phyloP scores from a whole-genome alignment of 2,113 vertebrate species.

The Orycteropus afer region DNA sequence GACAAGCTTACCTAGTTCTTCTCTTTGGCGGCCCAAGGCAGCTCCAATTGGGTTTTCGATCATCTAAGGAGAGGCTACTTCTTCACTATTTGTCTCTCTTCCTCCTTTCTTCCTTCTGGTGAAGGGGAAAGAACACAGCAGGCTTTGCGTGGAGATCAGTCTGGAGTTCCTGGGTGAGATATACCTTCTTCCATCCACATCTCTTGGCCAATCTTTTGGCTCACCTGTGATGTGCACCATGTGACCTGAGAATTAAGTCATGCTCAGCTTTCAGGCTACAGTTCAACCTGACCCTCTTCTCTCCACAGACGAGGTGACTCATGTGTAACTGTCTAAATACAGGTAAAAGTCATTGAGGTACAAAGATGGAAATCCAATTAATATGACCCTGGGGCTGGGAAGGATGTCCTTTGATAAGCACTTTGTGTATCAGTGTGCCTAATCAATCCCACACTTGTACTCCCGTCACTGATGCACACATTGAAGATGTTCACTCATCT shows the following conservation, averaged over 20 bases:
- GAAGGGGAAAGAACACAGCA: background rate
- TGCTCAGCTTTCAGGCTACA: background rate
- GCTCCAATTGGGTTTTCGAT: background rate
- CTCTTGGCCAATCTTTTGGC: background rate
- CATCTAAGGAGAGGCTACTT: background rate
- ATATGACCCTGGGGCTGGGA: rapidly evolving
- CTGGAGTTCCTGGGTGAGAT: too few species aligned
- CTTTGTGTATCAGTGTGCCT: background rate
- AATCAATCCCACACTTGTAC: background rate
- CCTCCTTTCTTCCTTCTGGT: background rate
- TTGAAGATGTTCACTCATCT: rapidly evolving
- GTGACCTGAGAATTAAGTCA: background rate
- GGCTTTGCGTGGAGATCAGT: background rate
- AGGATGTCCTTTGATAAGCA: background rate
- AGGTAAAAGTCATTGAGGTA: background rate
- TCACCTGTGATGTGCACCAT: background rate
- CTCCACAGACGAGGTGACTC: background rate
- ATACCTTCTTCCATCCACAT: background rate
- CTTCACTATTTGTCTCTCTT: background rate
- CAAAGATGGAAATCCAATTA: background rate
- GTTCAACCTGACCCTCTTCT: background rate
- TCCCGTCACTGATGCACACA: rapidly evolving
- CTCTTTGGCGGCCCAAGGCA: background rate
- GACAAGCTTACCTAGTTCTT: slow-evolving; percentile 3
- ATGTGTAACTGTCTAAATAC: background rate